Base-by-base conservation (phyloP, 2,797 vertebrate genomes). In the Philypnodon macrostomus region DNA sequence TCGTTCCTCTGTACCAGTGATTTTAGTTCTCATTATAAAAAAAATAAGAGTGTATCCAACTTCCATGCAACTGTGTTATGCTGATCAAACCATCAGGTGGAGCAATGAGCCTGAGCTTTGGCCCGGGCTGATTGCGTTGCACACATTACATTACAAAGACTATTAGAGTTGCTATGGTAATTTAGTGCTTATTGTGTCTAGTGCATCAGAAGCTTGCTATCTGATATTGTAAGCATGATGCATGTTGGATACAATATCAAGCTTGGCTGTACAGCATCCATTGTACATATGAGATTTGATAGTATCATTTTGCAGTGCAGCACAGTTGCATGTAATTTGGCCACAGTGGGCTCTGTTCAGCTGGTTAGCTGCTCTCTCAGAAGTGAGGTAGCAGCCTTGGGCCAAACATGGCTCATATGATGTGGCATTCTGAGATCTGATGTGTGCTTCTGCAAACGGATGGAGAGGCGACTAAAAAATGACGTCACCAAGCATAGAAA, bases 81-180 rank as follows among this genome's bases (percentile, higher is more conserved):
- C 38, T 66, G 48, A 36, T 60, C 49, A 5, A 37, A 38, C 84
- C 84, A 82, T 75, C 53, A 71, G 86, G 78, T 80, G 81, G 83
- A 69, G 84, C 81, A 81, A 44, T 78, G 57, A 58, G 63, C 69
- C 56, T 62, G 60, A 61, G 53, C 64, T 61, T 72, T 58, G 36
- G 15, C 32, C n/a, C 4, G 60, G 36, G 51, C 53, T 63, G n/a
- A 58, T 26, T 47, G 23, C 54, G 21, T 36, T 67, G 44, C 27
- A 30, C 44, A 41, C 41, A 18, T 30, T 30, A 44, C 26, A 18
- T 45, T 44, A 12, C 4, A 26, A 65, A 41, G 67, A 65, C 74
- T 46, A 58, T 63, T 67, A 51, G 47, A 74, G 82, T 87, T 87
- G 80, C 87, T 65, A 85, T 87, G 85, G 82, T 52, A 68, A 83